Conservation (phyloP, 2,113 vertebrate species). For the Trochalopteron elliotii region DNA sequence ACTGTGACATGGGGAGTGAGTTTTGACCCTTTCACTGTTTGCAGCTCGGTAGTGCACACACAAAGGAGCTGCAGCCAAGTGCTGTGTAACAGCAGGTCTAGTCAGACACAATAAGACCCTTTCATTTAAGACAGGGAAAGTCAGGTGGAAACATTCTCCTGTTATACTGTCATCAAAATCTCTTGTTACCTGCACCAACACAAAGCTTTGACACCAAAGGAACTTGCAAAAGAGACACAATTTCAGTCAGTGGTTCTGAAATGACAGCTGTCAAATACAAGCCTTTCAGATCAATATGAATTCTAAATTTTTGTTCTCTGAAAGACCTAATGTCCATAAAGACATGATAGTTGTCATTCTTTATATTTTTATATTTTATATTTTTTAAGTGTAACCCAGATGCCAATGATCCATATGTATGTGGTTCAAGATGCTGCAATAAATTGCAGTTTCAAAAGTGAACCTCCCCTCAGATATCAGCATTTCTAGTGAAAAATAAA, state of each 20-base stretch:
- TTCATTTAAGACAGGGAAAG: neutral
- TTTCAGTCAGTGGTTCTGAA: neutral
- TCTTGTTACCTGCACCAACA: neutral
- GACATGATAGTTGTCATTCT: neutral
- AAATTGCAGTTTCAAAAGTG: neutral
- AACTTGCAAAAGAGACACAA: neutral
- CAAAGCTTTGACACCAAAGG: neutral
- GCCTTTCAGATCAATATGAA: neutral
- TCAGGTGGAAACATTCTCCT: neutral
- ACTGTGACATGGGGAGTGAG: neutral
- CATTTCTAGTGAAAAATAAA: neutral
- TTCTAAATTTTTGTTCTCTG: neutral
- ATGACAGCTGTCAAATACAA: neutral
- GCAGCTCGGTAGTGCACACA: rapidly evolving
- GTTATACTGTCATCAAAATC: neutral
- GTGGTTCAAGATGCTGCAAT: neutral
- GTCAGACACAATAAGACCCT: neutral
- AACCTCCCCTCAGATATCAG: neutral
- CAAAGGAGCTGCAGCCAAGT: neutral
- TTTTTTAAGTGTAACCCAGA: neutral
- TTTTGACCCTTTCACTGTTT: neutral
- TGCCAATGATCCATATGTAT: neutral
- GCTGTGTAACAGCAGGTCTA: neutral
- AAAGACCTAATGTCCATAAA: neutral
- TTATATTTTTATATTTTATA: no score